Base-by-base conservation (phyloP, 64 coral and sea anemone genomes). In the Montipora foliosa region DNA sequence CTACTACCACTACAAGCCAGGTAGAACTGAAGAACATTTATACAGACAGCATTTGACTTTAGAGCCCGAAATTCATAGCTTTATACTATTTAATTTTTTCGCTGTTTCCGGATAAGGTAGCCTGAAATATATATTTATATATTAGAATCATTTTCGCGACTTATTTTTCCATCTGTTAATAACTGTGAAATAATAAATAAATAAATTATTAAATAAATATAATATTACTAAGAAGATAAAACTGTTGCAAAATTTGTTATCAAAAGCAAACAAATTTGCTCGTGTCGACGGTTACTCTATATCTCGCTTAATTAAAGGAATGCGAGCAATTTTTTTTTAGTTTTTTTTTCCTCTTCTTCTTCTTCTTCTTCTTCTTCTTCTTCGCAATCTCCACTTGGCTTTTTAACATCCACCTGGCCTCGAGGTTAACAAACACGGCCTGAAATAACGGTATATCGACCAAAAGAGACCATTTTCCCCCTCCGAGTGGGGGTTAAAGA, bases 191-290 rank as follows among this genome's bases (percentile, higher is more conserved):
- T 57, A 11, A 86, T 57, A 11, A 86, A 86, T 86, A 86, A 86
- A 71, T 86, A 86, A 70, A 49, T 86, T 14, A 64, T 12, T 64
- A 64, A 84, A 86, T 86, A 86, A 86, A 71, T 86, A 86, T 21
- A 71, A 22, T 71, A 71, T 24, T 71, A 71, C 68, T 71, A 21
- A 20, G 61, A 64, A 47, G 47, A 86, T 21, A 71, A 86, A 71
- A 49, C 20, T 48, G 8, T 13, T 86, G 82, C 66, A 86, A 86
- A 71, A 86, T 86, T 86, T 70, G 82, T 86, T 86, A 86, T 86
- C 82, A 86, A 86, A 86, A 86, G 46, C 66, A 86, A 86, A 86
- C 82, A 86, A 86, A 86, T 86, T 72, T 86, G 82, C 66, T 50
- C 62, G 67, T 22, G 82, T 51, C 62, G 9, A 67, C 14, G 7